These are phyloP conservation scores for Sinosuthora webbiana DNA, from an alignment of 2,113 vertebrate genomes.

Conservation along the genomic window DNA sequence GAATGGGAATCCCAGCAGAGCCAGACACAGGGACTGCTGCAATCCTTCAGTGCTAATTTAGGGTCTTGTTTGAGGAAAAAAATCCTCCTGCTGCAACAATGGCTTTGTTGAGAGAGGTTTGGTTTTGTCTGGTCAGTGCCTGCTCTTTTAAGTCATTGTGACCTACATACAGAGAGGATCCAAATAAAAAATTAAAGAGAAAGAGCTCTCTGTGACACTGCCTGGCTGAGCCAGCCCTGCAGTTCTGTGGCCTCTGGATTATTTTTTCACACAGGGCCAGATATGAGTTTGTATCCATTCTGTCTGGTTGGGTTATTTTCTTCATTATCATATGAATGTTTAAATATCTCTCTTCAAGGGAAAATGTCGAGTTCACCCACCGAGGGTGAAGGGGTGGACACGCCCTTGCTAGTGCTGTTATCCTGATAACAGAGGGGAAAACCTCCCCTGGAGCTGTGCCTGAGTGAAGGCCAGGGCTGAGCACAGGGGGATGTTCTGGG, in stretches of 20 bases:
- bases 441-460: background rate
- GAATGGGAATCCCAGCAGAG: background rate
- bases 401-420: background rate
- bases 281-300: background rate
- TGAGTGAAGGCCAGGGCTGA: background rate
- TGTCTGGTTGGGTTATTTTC: background rate
- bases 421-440: background rate
- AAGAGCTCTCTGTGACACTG: constrained; percentile 12
- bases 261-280: background rate
- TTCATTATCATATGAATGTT: background rate
- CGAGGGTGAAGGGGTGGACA: background rate
- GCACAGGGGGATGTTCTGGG: background rate
- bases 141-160: constrained; percentile 31
- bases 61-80: background rate
- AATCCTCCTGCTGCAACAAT: background rate
- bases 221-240: background rate
- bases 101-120: background rate
- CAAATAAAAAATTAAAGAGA: constrained; percentile 57
- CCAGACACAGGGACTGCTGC: background rate
- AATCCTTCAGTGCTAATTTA: background rate
- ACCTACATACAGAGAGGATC: constrained; percentile 61
- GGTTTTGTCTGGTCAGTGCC: constrained; percentile 1
- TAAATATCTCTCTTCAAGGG: background rate
- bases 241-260: background rate
- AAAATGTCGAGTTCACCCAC: background rate